A percentile compares a stretch with the other conserved stretches of the same genome.
Conservation (phyloP, 2,797 vertebrate species). For the Taeniopygia guttata region DNA sequence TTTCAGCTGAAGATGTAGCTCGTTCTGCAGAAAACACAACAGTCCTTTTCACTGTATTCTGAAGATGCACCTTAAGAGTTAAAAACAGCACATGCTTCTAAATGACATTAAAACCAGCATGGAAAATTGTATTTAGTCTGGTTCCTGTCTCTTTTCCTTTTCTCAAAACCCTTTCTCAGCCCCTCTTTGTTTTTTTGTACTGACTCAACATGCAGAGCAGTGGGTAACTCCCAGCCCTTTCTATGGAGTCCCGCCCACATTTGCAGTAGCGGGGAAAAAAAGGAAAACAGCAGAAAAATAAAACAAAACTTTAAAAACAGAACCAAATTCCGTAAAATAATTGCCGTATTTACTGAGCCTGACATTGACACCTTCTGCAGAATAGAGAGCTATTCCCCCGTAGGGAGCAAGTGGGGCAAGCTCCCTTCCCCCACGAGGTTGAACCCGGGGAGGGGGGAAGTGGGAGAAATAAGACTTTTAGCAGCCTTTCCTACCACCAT, state of each 20-base stretch:
- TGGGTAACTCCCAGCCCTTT: not conserved
- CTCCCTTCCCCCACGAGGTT: not conserved
- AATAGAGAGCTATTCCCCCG: not conserved
- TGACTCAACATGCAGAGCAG: not conserved
- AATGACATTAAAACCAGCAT: not conserved
- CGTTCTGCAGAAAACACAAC: accelerated
- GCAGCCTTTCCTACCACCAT: not conserved
- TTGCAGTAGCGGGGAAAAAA: not conserved
- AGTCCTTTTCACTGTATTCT: not conserved
- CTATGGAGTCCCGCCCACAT: not conserved
- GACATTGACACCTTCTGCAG: not conserved
- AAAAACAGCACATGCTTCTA: not conserved
- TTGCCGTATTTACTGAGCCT: not conserved
- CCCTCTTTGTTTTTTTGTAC: not conserved
- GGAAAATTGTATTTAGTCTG: not conserved
- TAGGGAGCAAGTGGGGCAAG: accelerated
- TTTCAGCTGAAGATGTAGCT: not conserved
- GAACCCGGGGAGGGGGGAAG: not conserved
- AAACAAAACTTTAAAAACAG: not conserved
- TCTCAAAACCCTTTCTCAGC: not conserved
- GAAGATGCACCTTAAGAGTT: not conserved
- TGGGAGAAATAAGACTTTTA: not conserved
- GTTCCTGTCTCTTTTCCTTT: not conserved
- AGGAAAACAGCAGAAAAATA: not conserved
- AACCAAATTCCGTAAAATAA: not conserved